Conservation (phyloP, 2,797 vertebrate genomes). For the Hybognathus amarus region DNA sequence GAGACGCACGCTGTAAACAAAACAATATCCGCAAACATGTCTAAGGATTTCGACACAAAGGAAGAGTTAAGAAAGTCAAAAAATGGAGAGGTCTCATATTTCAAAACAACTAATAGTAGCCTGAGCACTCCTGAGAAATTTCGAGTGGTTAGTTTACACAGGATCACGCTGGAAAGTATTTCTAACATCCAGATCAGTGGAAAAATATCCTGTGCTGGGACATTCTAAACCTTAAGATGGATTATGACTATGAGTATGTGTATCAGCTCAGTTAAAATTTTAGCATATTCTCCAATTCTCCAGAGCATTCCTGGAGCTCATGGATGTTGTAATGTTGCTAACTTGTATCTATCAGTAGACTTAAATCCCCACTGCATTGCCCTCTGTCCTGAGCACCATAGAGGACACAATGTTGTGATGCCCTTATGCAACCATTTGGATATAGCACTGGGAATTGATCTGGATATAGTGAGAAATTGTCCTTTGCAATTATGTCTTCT, state of each 20-base stretch:
- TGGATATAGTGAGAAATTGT: constrained; percentile 46
- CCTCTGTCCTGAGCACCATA: constrained; percentile 9
- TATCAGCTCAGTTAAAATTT: not conserved
- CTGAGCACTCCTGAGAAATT: constrained; percentile 45
- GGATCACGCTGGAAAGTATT: constrained; percentile 32
- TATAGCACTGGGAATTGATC: constrained; percentile 42
- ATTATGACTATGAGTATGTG: not conserved
- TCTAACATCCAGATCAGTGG: constrained; percentile 36
- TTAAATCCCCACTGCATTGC: not conserved
- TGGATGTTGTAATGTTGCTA: not conserved
- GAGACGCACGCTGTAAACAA: no score
- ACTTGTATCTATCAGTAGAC: constrained; percentile 1
- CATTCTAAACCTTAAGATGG: not conserved
- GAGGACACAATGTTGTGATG: constrained; percentile 41
- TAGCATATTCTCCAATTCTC: not conserved
- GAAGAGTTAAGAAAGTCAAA: constrained; percentile 8
- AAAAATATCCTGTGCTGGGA: constrained; percentile 4
- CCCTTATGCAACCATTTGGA: constrained; percentile 43
- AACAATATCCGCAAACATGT: no score
- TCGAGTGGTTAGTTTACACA: constrained; percentile 37
- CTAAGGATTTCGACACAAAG: no score
- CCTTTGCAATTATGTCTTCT: constrained; percentile 47
- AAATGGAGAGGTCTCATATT: constrained; percentile 19
- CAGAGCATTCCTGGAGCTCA: not conserved
- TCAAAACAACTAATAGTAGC: constrained; percentile 31